Base-by-base conservation (phyloP, 2,797 vertebrate genomes). In the Malurus splendens region DNA sequence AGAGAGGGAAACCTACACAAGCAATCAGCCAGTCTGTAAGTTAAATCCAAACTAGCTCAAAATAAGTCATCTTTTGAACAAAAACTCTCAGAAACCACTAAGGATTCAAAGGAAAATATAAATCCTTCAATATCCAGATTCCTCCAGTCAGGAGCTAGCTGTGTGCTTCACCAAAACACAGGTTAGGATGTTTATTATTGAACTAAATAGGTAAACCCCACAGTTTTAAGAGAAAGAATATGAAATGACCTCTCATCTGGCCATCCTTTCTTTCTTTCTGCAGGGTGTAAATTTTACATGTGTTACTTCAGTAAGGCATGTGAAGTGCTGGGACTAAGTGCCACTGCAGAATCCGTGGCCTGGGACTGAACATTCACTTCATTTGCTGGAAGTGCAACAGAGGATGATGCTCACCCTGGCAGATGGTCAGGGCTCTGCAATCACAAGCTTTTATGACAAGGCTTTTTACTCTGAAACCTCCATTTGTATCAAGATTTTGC, bases 381-480 rank as follows among this genome's bases (percentile, higher is more conserved):
- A 45, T 30, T 30, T 42, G 20, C 8, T 27, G 28, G 15, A 80
- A 64, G 22, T 54, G 39, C n/a, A 76, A 66, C n/a, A 71, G 22
- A 92, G 38, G 22, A 62, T 45, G 47, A 38, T 84, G n/a, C 22
- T 76, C 39, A 19, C 72, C 55, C 52, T 39, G 62, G 62, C 70
- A 83, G 76, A 71, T 30, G 16, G 47, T 42, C 27, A 60, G 32
- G 17, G 39, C 18, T 65, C 38, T 41, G 56, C 68, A 79, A 52
- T 45, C 57, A 76, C 36, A 73, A 66, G 48, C 56, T 66, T 86
- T 76, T 72, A 38, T 25, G 28, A 61, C 51, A 55, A 56, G 51
- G 30, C 38, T 85, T 90, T 89, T 85, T 50, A 57, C 48, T 79
- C 59, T 52, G 38, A 83, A 92, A 14, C 20, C 14, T 76, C 82